Base-by-base conservation (phyloP, 2,888 invertebrate genomes). In the Torymus auratus region DNA sequence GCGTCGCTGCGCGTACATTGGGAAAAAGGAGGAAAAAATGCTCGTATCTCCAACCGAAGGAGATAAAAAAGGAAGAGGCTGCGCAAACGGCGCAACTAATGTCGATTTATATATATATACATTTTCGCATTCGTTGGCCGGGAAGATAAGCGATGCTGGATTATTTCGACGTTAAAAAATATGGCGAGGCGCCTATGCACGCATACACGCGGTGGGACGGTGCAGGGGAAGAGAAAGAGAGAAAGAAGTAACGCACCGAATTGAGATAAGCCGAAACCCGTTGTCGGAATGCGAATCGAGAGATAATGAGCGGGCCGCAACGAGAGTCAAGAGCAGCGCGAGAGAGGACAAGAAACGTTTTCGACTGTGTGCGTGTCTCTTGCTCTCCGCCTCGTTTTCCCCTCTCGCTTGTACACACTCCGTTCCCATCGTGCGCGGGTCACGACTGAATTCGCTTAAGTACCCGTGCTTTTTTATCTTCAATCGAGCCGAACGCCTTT, bases 271-370 rank as follows among this genome's bases (percentile, higher is more conserved):
- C 83, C 82, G 76, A 82, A 84, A 84, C 84, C 84, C 84, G 84
- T 85, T 84, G 84, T 85, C 84, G 85, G 83, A 83, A 85, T 85
- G 85, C 84, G 84, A 85, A 84, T 84, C 83, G 82, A 68, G 80
- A 84, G 83, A 83, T 85, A 85, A 85, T 84, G 84, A 82, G 81
- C 15, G 15, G 70, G 56, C 78, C 81, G 41, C 41, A 41, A 41
- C 41, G 41, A 41, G 41, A 41, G 41, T 41, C 41, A 41, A 41
- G 41, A 41, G 41, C 41, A 64, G 64, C 73, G 64, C 73, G 73
- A 73, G 64, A 11, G 73, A 5, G 7, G 52, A 61, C 14, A n/a
- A 69, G 69, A 56, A 69, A 56, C 69, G 15, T 17, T 70, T 50
- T 50, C n/a, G 70, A 70, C 41, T 41, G 41, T 10, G 41, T 41